A percentile compares a stretch with the other conserved stretches of the same genome.
These are phyloP conservation scores for Mesorhabditis spiculigera DNA, from an alignment of 2,888 invertebrate species.

Conservation along the genomic window DNA sequence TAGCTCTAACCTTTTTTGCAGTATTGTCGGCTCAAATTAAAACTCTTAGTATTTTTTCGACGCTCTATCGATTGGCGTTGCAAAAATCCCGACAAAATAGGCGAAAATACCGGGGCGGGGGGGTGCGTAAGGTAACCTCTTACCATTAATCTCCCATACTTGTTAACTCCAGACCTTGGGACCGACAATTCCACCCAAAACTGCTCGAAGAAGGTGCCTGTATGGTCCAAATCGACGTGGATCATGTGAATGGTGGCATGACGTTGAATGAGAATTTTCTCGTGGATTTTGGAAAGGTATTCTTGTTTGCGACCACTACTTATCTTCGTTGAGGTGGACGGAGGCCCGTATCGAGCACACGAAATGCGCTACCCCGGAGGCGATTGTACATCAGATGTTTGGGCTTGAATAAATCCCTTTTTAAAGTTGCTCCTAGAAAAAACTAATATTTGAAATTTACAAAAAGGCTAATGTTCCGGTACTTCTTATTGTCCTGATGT, in stretches of 20 bases:
- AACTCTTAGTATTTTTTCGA: no score
- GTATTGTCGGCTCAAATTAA: no score
- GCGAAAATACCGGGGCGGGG: no score
- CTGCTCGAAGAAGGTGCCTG: slow-evolving; percentile 66
- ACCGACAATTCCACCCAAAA: slow-evolving; percentile 87
- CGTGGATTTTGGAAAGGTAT: slow-evolving; percentile 83
- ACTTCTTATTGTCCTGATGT: no score
- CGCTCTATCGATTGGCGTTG: no score
- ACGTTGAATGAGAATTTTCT: slow-evolving; percentile 79
- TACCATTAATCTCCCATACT: no score
- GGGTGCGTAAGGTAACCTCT: no score
- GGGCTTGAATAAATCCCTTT: slow-evolving; percentile 25
- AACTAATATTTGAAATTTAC: no score
- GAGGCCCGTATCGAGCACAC: slow-evolving; percentile 85
- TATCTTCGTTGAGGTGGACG: neutral
- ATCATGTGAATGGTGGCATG: slow-evolving; percentile 79
- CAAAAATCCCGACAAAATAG: no score
- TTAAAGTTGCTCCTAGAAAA: no score
- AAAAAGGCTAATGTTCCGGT: no score
- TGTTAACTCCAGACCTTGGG: slow-evolving; percentile 72
- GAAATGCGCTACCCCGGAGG: slow-evolving; percentile 76
- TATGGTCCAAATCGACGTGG: slow-evolving; percentile 79
- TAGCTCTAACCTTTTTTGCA: no score
- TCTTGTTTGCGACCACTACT: slow-evolving; percentile 57
- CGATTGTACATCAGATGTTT: slow-evolving; percentile 63